Percentiles rank a stretch among this genome's conserved stretches.
Evolutionary conservation across 1,140 invertebrate species (phyloP).

Genomic region (Physella acuta): DNA sequence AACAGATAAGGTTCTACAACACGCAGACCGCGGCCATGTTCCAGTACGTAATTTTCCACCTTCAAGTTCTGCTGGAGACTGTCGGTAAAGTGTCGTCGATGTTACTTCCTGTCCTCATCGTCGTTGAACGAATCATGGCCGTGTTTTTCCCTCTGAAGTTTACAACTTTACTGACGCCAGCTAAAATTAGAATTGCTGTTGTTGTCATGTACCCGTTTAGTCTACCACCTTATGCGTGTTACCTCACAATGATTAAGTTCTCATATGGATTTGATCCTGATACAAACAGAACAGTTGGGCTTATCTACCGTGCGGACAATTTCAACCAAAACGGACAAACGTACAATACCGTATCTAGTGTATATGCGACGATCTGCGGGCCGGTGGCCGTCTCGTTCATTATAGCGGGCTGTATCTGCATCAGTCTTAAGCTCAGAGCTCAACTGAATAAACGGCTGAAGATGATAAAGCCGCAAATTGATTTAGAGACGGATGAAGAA

Average conservation of each 20-base stretch:
- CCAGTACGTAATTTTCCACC: not conserved
- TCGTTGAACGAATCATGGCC: not conserved
- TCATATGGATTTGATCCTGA: not conserved
- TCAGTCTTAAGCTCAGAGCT: not conserved
- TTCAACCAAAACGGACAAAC: not conserved
- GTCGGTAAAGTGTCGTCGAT: not conserved
- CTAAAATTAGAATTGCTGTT: not conserved
- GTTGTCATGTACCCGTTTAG: not conserved
- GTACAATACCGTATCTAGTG: not conserved
- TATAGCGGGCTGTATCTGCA: not conserved
- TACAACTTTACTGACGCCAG: not conserved
- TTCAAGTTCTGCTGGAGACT: not conserved
- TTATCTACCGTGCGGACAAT: not conserved
- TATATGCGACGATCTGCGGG: not conserved
- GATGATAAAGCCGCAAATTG: too few relatives aligned
- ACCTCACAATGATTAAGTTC: not conserved
- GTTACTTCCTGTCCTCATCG: not conserved
- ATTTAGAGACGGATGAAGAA: too few relatives aligned
- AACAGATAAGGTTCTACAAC: not conserved
- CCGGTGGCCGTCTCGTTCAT: not conserved
- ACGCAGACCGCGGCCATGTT: not conserved
- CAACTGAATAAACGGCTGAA: not conserved
- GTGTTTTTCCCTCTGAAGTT: conserved; percentile 5
- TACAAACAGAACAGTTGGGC: not conserved
- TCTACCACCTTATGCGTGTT: not conserved